Conservation (phyloP, 2,888 invertebrate genomes). For the Patella caerulea region DNA sequence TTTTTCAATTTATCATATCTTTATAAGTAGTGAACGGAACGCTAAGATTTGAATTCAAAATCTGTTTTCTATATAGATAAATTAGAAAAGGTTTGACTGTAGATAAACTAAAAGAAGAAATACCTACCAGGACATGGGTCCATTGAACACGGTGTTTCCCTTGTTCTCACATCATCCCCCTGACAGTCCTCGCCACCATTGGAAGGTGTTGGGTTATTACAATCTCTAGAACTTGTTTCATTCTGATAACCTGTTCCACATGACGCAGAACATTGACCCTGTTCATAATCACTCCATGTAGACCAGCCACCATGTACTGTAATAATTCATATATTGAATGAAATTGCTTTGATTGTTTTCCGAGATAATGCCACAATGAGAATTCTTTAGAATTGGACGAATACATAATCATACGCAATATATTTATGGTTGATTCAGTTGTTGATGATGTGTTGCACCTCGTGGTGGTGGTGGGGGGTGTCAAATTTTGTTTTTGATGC, state of each 20-base stretch:
- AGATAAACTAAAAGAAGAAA: not conserved
- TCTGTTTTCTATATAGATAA: no score
- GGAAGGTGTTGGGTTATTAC: not conserved
- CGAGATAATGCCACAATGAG: not conserved
- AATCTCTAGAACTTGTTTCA: not conserved
- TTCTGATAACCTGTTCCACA: not conserved
- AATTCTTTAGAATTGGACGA: not conserved
- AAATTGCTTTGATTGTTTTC: not conserved
- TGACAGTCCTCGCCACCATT: not conserved
- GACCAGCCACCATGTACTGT: not conserved
- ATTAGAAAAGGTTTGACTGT: no score
- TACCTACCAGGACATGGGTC: not conserved
- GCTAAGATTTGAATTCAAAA: no score
- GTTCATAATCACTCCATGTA: not conserved
- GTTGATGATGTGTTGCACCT: no score
- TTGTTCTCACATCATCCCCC: not conserved
- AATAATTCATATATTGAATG: not conserved
- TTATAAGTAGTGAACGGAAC: no score
- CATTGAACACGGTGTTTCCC: not conserved
- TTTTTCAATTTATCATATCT: no score
- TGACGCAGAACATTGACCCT: not conserved
- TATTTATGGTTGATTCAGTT: not conserved
- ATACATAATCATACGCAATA: not conserved
- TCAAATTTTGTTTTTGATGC: no score
- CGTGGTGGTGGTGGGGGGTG: no score